Evolutionary conservation across 2,797 vertebrate species (phyloP).

Genomic region (Enteromius paludinosus): DNA sequence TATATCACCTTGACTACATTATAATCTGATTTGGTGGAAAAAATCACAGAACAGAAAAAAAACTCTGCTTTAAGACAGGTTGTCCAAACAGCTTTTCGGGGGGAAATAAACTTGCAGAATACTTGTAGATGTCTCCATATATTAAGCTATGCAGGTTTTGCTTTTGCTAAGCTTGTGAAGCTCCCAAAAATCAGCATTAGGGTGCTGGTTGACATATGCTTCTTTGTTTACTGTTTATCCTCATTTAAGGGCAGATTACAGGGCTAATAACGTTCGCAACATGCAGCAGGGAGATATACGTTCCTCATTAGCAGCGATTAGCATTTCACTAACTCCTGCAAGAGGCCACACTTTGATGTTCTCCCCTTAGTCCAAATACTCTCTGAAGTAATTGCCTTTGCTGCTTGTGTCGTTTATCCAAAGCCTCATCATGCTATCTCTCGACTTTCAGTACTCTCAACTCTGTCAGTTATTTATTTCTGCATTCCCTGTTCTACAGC

Average conservation of each 20-base stretch:
- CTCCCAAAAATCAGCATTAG: conserved; percentile 26
- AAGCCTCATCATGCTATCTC: conserved; percentile 58
- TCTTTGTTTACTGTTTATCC: conserved; percentile 49
- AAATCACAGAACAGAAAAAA: neutral
- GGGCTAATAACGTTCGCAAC: conserved; percentile 62
- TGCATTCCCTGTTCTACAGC: conserved; percentile 43
- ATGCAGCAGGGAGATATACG: conserved; percentile 67
- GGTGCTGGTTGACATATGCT: conserved; percentile 26
- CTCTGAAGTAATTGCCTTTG: conserved; percentile 56
- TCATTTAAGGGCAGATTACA: conserved; percentile 57
- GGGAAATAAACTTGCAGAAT: neutral
- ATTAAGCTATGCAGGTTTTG: neutral
- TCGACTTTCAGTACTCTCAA: conserved; percentile 30
- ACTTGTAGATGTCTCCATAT: neutral
- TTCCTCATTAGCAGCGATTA: conserved; percentile 76
- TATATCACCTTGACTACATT: neutral
- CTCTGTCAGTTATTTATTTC: conserved; percentile 43
- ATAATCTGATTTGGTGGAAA: neutral
- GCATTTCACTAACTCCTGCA: conserved; percentile 68
- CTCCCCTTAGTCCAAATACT: conserved; percentile 59
- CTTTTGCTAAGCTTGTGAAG: conserved; percentile 10
- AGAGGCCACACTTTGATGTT: conserved; percentile 71
- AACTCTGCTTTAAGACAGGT: no score
- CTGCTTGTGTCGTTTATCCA: conserved; percentile 41
- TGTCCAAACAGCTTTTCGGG: neutral